Percentiles rank a stretch among this genome's conserved stretches.
Conservation (phyloP, 2,797 vertebrate species). For the Cryptoprocta ferox region DNA sequence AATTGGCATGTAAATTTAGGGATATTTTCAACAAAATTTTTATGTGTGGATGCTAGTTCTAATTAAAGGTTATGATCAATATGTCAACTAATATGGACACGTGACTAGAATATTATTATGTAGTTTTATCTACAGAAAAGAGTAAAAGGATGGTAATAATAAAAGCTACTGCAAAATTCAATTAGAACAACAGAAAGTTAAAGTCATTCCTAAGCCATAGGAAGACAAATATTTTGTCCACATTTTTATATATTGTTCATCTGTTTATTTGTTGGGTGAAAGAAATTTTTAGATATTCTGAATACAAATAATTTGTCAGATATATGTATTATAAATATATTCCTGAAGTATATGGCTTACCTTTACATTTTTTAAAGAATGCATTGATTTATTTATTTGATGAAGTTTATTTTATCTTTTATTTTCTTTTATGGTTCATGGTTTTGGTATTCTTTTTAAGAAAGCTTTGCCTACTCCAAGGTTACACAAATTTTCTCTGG, state of each 20-base stretch:
- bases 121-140: not conserved
- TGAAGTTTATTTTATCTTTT: not conserved
- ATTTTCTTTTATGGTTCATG: not conserved
- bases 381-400: not conserved
- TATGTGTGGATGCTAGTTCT: not conserved
- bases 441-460: not conserved
- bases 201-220: not conserved
- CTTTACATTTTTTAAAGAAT: not conserved
- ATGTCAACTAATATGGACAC: not conserved
- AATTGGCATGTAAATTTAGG: not conserved
- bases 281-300: not conserved
- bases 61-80: constrained; percentile 20
- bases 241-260: not conserved
- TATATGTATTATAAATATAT: not conserved
- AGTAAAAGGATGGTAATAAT: not conserved
- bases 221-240: not conserved
- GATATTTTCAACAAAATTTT: not conserved
- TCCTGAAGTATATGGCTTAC: not conserved
- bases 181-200: not conserved
- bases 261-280: not conserved
- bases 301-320: not conserved
- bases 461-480: not conserved
- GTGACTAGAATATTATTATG: not conserved
- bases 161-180: not conserved
- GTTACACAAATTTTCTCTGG: not conserved